These are phyloP conservation scores for Python bivittatus DNA, from an alignment of 2,113 vertebrate species.

Conservation along the genomic window DNA sequence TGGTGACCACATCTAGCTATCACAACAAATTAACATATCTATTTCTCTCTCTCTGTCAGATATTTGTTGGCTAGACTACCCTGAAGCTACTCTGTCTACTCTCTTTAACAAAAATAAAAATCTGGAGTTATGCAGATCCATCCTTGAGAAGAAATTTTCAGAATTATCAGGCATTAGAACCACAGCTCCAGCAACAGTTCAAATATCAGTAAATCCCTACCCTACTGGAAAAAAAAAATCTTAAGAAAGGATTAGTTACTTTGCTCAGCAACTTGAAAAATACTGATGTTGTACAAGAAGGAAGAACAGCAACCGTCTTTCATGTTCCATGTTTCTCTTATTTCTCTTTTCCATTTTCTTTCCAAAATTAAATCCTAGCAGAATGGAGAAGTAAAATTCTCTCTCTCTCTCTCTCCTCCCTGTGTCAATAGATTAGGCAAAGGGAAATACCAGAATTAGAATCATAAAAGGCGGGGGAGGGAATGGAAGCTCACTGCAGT, in stretches of 20 bases:
- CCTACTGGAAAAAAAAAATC: not conserved
- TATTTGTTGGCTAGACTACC: not conserved
- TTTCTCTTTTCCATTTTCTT: slow-evolving; percentile 46
- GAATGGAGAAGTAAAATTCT: not conserved
- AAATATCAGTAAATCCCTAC: not conserved
- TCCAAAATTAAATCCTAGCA: slow-evolving; percentile 31
- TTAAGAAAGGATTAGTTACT: slow-evolving; percentile 19
- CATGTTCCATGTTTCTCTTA: not conserved
- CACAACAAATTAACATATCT: not conserved
- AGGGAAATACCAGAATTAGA: not conserved
- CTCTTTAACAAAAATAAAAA: not conserved
- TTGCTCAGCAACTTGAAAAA: slow-evolving; percentile 23
- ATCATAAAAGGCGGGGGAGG: rapidly evolving
- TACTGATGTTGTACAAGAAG: slow-evolving; percentile 13
- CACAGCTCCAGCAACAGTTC: not conserved
- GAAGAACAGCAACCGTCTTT: not conserved
- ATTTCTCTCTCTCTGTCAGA: not conserved
- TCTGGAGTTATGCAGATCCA: not conserved
- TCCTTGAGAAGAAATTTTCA: not conserved
- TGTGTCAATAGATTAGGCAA: not conserved
- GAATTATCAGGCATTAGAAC: not conserved
- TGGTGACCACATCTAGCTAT: not conserved
- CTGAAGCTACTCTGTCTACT: not conserved
- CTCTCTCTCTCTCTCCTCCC: not conserved
- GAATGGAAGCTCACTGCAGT: not conserved